Conservation (phyloP, 2,888 invertebrate species). For the Lepidochrysops patricia region DNA sequence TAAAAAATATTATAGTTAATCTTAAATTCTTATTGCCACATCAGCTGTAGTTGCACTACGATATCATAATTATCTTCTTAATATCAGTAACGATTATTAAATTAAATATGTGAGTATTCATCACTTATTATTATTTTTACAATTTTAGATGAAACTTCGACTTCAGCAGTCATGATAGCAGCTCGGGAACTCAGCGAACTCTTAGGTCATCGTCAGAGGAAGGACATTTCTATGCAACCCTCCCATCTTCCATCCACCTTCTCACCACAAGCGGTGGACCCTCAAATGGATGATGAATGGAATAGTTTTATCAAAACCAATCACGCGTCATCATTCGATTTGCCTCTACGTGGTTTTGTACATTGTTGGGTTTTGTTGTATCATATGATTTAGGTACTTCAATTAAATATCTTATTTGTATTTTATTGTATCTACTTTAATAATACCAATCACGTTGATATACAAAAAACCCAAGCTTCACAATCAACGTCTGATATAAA, state of each 20-base stretch:
- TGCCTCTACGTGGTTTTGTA: slow-evolving; percentile 25
- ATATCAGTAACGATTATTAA: too few species aligned
- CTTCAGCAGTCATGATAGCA: slow-evolving; percentile 34
- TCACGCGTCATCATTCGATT: slow-evolving; percentile 22
- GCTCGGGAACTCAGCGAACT: slow-evolving; percentile 47
- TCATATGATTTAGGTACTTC: slow-evolving; percentile 29
- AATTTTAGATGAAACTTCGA: slow-evolving; percentile 15
- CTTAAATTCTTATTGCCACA: too few species aligned
- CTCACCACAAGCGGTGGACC: slow-evolving; percentile 34
- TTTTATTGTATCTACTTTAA: too few species aligned
- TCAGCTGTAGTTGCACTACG: too few species aligned
- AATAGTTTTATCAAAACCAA: slow-evolving; percentile 38
- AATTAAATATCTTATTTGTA: neutral
- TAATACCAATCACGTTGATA: too few species aligned
- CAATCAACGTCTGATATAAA: too few species aligned
- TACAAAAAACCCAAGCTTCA: too few species aligned
- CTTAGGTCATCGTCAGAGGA: slow-evolving; percentile 38
- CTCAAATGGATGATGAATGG: slow-evolving; percentile 39
- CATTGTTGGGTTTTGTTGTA: slow-evolving; percentile 49
- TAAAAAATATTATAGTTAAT: too few species aligned
- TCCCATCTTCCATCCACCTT: slow-evolving; percentile 23
- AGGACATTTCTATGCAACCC: slow-evolving; percentile 25
- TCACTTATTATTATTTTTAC: too few species aligned
- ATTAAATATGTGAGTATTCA: too few species aligned
- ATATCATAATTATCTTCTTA: too few species aligned